These are phyloP conservation scores for Corythornis cristatus DNA, from an alignment of 2,113 vertebrate species.

Conservation along the genomic window DNA sequence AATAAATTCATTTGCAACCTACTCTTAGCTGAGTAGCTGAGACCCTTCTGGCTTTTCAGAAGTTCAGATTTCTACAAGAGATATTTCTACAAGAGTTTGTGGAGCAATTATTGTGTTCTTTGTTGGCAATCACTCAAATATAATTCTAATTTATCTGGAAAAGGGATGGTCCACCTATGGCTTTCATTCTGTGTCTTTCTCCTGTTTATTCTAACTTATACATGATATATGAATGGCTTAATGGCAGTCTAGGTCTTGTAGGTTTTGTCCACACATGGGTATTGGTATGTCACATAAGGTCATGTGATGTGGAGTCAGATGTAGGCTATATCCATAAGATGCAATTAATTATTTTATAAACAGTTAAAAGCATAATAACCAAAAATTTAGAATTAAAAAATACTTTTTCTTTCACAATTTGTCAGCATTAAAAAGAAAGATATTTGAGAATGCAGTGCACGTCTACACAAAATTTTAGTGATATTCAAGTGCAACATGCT, in stretches of 20 bases:
- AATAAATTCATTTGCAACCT: not conserved
- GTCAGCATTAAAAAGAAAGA: not conserved
- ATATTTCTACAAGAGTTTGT: not conserved
- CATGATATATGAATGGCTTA: not conserved
- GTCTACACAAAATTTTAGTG: not conserved
- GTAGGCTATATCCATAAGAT: not conserved
- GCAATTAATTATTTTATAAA: not conserved
- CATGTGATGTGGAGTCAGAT: not conserved
- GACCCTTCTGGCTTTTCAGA: not conserved
- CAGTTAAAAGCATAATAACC: not conserved
- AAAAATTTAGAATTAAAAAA: not conserved
- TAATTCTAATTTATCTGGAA: not conserved
- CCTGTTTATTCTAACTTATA: too few relatives aligned
- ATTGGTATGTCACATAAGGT: not conserved
- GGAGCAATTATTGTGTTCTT: not conserved
- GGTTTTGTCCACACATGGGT: not conserved
- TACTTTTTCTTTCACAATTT: not conserved
- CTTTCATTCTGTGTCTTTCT: not conserved
- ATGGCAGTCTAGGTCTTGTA: not conserved
- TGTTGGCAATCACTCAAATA: not conserved
- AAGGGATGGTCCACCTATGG: not conserved
- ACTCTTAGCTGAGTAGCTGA: not conserved
- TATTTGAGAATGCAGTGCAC: not conserved
- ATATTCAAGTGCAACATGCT: not conserved
- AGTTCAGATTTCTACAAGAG: not conserved